Base-by-base conservation (phyloP, 1,140 invertebrate genomes). In the Vanessa atalanta region DNA sequence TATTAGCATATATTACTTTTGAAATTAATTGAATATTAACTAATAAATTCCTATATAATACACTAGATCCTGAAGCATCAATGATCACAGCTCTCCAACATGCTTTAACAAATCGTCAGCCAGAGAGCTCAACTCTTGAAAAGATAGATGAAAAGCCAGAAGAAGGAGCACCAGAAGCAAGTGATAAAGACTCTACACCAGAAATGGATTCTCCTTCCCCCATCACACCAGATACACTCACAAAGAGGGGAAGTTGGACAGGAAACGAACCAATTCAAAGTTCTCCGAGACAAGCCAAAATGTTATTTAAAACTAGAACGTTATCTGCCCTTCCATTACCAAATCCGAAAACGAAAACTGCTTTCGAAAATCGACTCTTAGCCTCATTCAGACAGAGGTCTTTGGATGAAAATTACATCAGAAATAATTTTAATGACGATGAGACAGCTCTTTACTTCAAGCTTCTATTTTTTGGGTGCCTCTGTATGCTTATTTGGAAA, bases 401-500 rank as follows among this genome's bases (percentile, higher is more conserved):
- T 4, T 72, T 93, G 3, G 89, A 90, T 70, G 90, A 92, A 50
- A 93, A 91, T 66, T 91, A 93, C 51, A 88, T 91, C 70, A 85
- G 84, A 69, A 88, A 82, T 67, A 90, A 86, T 63, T 93, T 91
- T 64, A 90, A 81, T 60, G 91, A 90, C 72, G 93, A 93, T 60
- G 89, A 92, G 65, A 93, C 92, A n/a, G 88, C 91, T 2, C 73
- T 92, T 9, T 93, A 92, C 70, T 93, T 93, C 71, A 93, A 93
- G 63, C 84, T 90, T 31, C 72, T 93, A 12, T 88, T 93, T 72
- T 93, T 91, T 76, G 92, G 85, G 6, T 93, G 92, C 65, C 86
- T 88, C 20, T 93, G 89, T 76, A 93, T 93, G 91, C 79, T 93
- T 13, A 86, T 93, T 3, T 93, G 92, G 92, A 93, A 93, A 76